Evolutionary conservation across 2,888 invertebrate genomes (phyloP).

Genomic region (Aporophyla nigra): DNA sequence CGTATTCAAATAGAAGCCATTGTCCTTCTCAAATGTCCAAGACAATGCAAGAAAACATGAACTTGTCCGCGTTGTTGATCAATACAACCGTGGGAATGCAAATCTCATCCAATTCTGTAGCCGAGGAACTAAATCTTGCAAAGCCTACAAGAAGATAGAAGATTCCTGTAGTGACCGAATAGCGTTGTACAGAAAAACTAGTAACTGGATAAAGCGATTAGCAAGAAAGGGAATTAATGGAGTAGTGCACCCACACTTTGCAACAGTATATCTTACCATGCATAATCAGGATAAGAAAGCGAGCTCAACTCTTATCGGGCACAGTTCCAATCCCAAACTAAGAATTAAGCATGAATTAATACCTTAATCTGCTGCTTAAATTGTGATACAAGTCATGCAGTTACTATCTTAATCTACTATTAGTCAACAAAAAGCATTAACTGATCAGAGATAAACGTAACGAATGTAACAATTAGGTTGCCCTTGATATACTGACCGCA

Average conservation of each 20-base stretch:
- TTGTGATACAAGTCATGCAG: constrained; percentile 21
- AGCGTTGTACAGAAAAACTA: neutral
- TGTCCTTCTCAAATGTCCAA: constrained; percentile 21
- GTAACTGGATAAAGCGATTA: neutral
- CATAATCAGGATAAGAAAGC: constrained; percentile 29
- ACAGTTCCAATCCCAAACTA: constrained; percentile 19
- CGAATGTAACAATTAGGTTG: constrained; percentile 49
- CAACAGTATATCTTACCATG: constrained; percentile 3
- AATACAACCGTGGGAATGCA: constrained; percentile 53
- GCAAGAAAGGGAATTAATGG: neutral
- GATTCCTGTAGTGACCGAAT: neutral
- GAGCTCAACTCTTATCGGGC: constrained; percentile 25
- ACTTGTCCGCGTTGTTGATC: constrained; percentile 52
- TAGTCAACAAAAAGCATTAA: constrained; percentile 39
- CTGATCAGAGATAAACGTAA: constrained; percentile 38
- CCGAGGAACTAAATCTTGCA: neutral
- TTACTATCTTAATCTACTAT: constrained; percentile 32
- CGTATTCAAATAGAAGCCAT: constrained; percentile 21
- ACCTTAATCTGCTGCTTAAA: constrained; percentile 32
- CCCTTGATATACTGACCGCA: constrained; percentile 54
- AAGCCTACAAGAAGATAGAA: neutral
- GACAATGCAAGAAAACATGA: constrained; percentile 52
- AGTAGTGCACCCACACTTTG: neutral
- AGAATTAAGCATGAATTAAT: constrained; percentile 6
- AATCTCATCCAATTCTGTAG: constrained; percentile 7